Evolutionary conservation across 2,888 invertebrate genomes (phyloP), one percentile per base, ranked within the genome.

Genomic region (Yponomeuta cagnagella): DNA sequence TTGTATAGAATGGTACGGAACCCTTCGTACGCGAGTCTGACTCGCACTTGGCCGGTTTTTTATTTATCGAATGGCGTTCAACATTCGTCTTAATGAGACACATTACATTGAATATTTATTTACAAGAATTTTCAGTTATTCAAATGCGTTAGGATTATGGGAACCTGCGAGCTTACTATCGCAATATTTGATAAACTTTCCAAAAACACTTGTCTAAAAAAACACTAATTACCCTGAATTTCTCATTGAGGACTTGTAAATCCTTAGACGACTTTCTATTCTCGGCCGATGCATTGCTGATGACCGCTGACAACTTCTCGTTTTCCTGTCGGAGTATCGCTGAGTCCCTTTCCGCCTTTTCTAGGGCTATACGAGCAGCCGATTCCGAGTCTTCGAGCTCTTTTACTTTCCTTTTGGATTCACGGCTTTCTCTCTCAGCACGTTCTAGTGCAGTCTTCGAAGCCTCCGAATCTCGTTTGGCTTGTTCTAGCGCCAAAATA

Each of bases 351-450:
- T 93, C 93, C 0, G 94, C 82, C 72, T 93, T 93, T 72, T 93
- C 93, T 69, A 94, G 77, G 63, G 93, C 92, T 73, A 91, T 86
- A 71, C 93, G 90, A 73, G 94, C 85, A 0, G 89, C 89, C 0
- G 92, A 88, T 74, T 94, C 95, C 0, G 93, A 86, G 71, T 94
- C 94, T 78, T 94, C 93, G 48, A 94, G 78, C 76, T 94, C 93
- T 64, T 87, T 86, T 43, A 95, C 88, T 75, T 94, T 93, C 78
- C 77, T 92, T 86, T 80, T 94, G 77, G 79, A 93, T 79, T 80
- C 93, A 77, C 83, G 89, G 76, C 76, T 93, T 86, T 78, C 91
- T 86, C 82, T 94, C 92, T 83, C 93, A 82, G 81, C 90, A 75
- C 76, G 86, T 77, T 87, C 94, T 9, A 75, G 75, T 79, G 88